Evolutionary conservation across 2,113 vertebrate genomes (phyloP).

Genomic region (Arizona elegans): DNA sequence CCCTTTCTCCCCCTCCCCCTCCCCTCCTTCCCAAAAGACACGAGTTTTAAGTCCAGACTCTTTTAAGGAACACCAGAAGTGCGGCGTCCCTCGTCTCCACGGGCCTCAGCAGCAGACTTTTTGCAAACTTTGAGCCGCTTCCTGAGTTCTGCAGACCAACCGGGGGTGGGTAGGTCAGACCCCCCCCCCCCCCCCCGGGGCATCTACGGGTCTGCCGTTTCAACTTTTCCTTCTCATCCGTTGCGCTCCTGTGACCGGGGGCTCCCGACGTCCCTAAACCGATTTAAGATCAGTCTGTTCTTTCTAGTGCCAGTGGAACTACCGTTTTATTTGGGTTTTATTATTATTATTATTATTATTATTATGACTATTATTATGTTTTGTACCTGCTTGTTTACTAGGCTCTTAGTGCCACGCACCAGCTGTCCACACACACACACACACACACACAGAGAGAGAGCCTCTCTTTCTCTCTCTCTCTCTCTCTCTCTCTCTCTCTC

Average conservation of each 20-base stretch:
- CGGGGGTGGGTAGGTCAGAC: slow-evolving; percentile 24
- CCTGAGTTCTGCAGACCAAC: slow-evolving; percentile 27
- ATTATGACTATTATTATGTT: slow-evolving; percentile 4
- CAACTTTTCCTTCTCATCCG: slow-evolving; percentile 14
- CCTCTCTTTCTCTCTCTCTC: too few relatives aligned
- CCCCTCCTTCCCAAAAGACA: background rate
- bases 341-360: background rate
- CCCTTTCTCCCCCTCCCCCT: rapidly evolving
- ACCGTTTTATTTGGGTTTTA: slow-evolving; percentile 27
- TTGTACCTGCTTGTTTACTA: slow-evolving; percentile 78
- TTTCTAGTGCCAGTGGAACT: slow-evolving; percentile 77
- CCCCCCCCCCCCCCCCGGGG: background rate
- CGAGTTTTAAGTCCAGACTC: slow-evolving; percentile 20
- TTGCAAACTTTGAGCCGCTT: background rate
- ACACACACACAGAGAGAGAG: too few relatives aligned
- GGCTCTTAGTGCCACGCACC: slow-evolving; percentile 77
- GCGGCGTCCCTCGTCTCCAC: background rate
- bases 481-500: too few relatives aligned
- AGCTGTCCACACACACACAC: slow-evolving; percentile 66
- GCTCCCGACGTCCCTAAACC: slow-evolving; percentile 49
- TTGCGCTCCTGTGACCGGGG: slow-evolving; percentile 54
- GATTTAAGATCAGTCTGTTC: slow-evolving; percentile 68
- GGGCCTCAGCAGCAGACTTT: background rate
- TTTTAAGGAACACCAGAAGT: slow-evolving; percentile 31
- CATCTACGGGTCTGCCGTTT: slow-evolving; percentile 29